Evolutionary conservation across 2,888 invertebrate species (phyloP).

Genomic region (Elysia crispata): DNA sequence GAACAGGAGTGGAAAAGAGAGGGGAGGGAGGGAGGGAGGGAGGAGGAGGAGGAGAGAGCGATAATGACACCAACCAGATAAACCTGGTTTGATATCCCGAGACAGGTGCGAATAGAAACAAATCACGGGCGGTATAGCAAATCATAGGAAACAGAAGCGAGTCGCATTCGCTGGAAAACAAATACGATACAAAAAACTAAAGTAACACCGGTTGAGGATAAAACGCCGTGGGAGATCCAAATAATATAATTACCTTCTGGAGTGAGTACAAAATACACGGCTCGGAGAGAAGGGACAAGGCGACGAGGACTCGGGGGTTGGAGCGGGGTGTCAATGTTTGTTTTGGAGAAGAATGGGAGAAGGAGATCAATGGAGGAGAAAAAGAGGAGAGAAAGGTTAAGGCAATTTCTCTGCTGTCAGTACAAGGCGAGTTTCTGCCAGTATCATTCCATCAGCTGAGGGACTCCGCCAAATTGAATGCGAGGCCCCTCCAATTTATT

Average conservation of each 20-base stretch:
- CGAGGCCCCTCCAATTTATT: slow-evolving; percentile 40
- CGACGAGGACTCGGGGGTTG: not conserved
- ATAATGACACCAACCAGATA: too few relatives aligned
- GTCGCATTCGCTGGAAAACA: not conserved
- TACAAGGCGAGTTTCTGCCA: slow-evolving; percentile 2
- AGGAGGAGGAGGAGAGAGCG: too few relatives aligned
- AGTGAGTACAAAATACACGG: not conserved
- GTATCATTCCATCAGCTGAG: slow-evolving; percentile 46
- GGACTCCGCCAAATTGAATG: slow-evolving; percentile 47
- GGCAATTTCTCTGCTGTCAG: slow-evolving; percentile 48
- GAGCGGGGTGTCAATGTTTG: not conserved
- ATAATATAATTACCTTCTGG: not conserved
- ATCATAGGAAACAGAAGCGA: not conserved
- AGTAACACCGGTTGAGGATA: not conserved
- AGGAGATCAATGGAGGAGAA: not conserved
- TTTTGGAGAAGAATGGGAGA: not conserved
- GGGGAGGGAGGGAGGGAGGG: too few relatives aligned
- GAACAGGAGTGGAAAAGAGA: too few relatives aligned
- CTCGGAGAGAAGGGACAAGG: not conserved
- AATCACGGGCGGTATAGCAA: too few relatives aligned
- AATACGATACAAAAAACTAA: not conserved
- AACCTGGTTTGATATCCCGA: too few relatives aligned
- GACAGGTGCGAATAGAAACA: too few relatives aligned
- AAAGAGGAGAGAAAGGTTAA: not conserved
- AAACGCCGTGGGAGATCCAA: not conserved